These are phyloP conservation scores for Lissocephala sabroskyi DNA, from an alignment of 2,888 invertebrate genomes.

Conservation along the genomic window DNA sequence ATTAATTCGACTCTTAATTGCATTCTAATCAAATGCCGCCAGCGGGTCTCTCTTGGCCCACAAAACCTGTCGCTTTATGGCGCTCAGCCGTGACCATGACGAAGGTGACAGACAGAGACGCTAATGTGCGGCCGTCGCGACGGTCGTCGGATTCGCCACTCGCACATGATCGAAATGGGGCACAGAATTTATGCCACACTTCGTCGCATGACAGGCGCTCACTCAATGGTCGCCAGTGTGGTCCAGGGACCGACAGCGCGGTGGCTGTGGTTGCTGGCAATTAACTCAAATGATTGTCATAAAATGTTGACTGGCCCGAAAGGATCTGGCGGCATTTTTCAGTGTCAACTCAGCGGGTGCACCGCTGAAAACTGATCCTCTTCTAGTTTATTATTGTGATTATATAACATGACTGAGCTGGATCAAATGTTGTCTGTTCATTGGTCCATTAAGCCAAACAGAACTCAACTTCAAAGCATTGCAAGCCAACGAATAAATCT, in stretches of 20 bases:
- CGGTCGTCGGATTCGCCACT: background rate
- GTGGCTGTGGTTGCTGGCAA: slow-evolving; percentile 41
- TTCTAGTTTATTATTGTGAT: background rate
- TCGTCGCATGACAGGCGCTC: slow-evolving; percentile 10
- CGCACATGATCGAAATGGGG: slow-evolving; percentile 31
- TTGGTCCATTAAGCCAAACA: too few relatives aligned
- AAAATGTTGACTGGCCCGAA: slow-evolving; percentile 47
- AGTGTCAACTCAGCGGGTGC: slow-evolving; percentile 61
- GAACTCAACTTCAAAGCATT: too few relatives aligned
- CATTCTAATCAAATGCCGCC: slow-evolving; percentile 58
- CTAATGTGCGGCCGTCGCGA: slow-evolving; percentile 47
- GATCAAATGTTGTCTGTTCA: too few relatives aligned
- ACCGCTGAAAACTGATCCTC: slow-evolving; percentile 21
- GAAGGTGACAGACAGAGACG: slow-evolving; percentile 64
- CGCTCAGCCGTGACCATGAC: slow-evolving; percentile 66
- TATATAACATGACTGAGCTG: background rate
- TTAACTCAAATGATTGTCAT: slow-evolving; percentile 65
- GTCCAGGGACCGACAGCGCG: slow-evolving; percentile 29
- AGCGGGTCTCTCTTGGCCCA: slow-evolving; percentile 47
- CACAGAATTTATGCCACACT: slow-evolving; percentile 60
- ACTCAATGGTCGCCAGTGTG: too few relatives aligned
- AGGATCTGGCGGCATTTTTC: slow-evolving; percentile 39
- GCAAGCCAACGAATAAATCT: too few relatives aligned
- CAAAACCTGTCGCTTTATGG: slow-evolving; percentile 65
- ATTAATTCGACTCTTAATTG: slow-evolving; percentile 59